Percentiles rank a stretch among this genome's conserved stretches.
Conservation (phyloP, 1,140 invertebrate species). For the Bathynomus jamesi region DNA sequence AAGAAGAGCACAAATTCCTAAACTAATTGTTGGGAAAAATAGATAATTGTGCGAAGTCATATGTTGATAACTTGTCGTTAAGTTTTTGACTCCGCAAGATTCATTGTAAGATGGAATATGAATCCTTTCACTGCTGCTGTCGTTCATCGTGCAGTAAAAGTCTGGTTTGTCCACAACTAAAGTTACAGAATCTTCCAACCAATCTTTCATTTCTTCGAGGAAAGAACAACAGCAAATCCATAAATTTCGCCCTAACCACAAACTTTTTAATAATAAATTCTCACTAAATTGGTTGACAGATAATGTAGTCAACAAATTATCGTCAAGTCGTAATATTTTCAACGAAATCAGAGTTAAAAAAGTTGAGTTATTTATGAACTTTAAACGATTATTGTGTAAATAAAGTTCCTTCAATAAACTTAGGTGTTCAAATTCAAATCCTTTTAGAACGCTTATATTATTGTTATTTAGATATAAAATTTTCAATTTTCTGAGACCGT, state of each 20-base stretch:
- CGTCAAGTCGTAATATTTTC: conserved; percentile 61
- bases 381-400: conserved; percentile 60
- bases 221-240: conserved; percentile 85
- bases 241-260: conserved; percentile 67
- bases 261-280: conserved; percentile 49
- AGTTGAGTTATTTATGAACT: conserved; percentile 63
- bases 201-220: conserved; percentile 67
- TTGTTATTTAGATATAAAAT: conserved; percentile 75
- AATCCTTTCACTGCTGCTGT: conserved; percentile 13
- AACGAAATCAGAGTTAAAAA: conserved; percentile 64
- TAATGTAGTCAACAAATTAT: conserved; percentile 64
- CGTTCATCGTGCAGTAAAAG: conserved; percentile 37
- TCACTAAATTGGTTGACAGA: conserved; percentile 63
- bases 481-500: conserved; percentile 71
- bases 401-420: conserved; percentile 56
- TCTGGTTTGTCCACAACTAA: conserved; percentile 54
- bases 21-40: conserved; percentile 62
- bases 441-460: conserved; percentile 60
- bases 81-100: conserved; percentile 11
- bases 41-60: conserved; percentile 54
- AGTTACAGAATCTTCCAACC: conserved; percentile 55
- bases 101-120: conserved; percentile 24
- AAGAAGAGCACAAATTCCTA: conserved; percentile 55
- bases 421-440: conserved; percentile 71
- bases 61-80: conserved; percentile 14